Evolutionary conservation across 2,888 invertebrate genomes (phyloP), one percentile per base, ranked within the genome.

Genomic region (Phymatocera aterrima): DNA sequence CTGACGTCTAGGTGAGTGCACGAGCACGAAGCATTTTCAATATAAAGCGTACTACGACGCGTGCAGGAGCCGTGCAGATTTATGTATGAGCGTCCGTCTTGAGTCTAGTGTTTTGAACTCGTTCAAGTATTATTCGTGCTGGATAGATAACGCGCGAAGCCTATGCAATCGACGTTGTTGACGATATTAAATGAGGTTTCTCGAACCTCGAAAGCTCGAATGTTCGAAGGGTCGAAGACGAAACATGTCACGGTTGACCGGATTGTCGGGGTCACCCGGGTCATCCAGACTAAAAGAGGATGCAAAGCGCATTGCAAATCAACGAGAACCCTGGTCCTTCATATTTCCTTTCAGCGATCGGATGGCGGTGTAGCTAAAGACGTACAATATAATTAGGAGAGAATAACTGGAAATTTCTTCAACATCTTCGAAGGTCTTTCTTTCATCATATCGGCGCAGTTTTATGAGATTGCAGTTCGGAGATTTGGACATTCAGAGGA

Each of bases 121-220:
- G 43, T 18, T 40, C 24, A 28, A 28, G 46, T 34, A 51, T 51
- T n/a, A 51, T 12, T 34, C 15, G 8, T 31, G 68, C 68, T 46
- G 12, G 68, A 28, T 68, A 51, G n/a, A 72, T 18, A 21, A 10
- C 43, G n/a, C 12, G 43, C n/a, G 10, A 12, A 24, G 54, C 28
- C 37, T 28, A 68, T 15, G 21, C 51, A n/a, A 28, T 72, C 72
- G 51, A 72, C 34, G 51, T 51, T 34, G 43, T 57, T 60, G 18
- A 60, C 75, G 43, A 60, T 54, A 75, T 75, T 15, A 40, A 21
- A 21, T 75, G 40, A 28, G 15, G 40, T n/a, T 75, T 57, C 51
- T 72, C 72, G 51, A 54, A 51, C 51, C 72, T 72, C 75, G 75
- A 75, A 40, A 57, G 31, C 75, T 75, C 75, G 75, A 37, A 75